A percentile compares a stretch with the other conserved stretches of the same genome.
phyloP scores from a whole-genome alignment of 2,113 vertebrate genomes.

The Neodon shergylaensis region DNA sequence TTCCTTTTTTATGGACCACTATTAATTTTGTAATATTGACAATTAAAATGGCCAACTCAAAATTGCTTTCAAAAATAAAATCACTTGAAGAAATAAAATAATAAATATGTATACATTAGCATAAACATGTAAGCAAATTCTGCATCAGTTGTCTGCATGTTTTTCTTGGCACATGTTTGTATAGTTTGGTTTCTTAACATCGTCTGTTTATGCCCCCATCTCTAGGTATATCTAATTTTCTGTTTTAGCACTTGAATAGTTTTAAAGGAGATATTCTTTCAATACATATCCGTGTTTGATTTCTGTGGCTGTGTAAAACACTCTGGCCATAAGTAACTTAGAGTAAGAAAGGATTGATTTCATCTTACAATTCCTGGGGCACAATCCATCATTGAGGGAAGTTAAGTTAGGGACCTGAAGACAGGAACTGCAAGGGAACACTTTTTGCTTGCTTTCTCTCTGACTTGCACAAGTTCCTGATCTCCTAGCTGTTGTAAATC shows the following conservation, averaged over 20 bases:
- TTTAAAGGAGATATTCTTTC: neutral
- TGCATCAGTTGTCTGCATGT: neutral
- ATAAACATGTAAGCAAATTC: neutral
- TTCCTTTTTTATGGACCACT: neutral
- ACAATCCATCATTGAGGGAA: neutral
- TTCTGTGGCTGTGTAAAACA: neutral
- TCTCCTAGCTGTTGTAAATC: neutral
- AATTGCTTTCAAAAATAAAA: neutral
- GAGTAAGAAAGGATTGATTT: neutral
- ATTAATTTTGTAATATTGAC: neutral
- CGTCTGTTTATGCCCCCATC: neutral
- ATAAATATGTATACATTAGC: neutral
- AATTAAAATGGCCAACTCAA: neutral
- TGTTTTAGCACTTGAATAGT: neutral
- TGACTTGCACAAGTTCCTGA: neutral
- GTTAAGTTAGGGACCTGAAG: too few species aligned
- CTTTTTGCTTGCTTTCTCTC: neutral
- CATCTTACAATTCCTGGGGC: neutral
- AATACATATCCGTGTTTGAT: neutral
- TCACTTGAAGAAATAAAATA: neutral
- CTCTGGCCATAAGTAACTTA: neutral
- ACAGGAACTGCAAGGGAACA: neutral
- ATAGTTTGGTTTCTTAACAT: neutral
- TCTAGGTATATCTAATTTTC: neutral
- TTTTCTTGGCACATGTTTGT: neutral